Conservation (phyloP, 2,888 invertebrate genomes). For the Coenonympha glycerion region DNA sequence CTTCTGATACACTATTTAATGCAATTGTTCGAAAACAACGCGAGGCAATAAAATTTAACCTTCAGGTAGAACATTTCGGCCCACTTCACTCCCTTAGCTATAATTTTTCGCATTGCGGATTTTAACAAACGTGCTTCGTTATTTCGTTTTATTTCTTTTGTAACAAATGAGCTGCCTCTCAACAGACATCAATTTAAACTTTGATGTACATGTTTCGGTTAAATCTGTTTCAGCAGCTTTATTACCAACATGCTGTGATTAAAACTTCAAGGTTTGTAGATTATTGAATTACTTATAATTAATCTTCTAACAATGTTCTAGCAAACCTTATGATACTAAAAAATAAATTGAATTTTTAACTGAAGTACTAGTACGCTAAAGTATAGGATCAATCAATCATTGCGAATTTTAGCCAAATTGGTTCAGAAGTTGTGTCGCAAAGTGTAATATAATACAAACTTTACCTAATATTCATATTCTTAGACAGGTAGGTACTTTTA, state of each 20-base stretch:
- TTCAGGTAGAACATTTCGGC: constrained; percentile 66
- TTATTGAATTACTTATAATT: too few relatives aligned
- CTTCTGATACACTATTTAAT: constrained; percentile 73
- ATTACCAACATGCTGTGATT: constrained; percentile 3
- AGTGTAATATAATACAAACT: too few relatives aligned
- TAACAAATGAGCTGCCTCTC: constrained; percentile 27
- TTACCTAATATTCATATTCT: too few relatives aligned
- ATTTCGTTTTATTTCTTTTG: constrained; percentile 33
- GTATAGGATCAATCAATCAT: too few relatives aligned
- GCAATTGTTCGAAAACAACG: constrained; percentile 73
- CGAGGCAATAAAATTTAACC: constrained; percentile 67
- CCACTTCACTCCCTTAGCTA: constrained; percentile 59
- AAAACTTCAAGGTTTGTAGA: not conserved
- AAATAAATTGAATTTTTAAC: too few relatives aligned
- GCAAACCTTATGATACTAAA: too few relatives aligned
- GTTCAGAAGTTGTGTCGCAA: too few relatives aligned
- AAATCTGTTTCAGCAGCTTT: not conserved
- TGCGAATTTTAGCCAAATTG: too few relatives aligned
- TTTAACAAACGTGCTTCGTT: constrained; percentile 40
- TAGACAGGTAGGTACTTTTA: too few relatives aligned
- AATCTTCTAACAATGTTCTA: too few relatives aligned
- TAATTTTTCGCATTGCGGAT: constrained; percentile 75
- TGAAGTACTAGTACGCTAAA: too few relatives aligned
- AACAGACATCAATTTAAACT: constrained; percentile 20
- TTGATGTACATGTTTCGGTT: constrained; percentile 12